Evolutionary conservation across 2,797 vertebrate genomes (phyloP), one percentile per base, ranked within the genome.

Genomic region (Rallus crepitans): DNA sequence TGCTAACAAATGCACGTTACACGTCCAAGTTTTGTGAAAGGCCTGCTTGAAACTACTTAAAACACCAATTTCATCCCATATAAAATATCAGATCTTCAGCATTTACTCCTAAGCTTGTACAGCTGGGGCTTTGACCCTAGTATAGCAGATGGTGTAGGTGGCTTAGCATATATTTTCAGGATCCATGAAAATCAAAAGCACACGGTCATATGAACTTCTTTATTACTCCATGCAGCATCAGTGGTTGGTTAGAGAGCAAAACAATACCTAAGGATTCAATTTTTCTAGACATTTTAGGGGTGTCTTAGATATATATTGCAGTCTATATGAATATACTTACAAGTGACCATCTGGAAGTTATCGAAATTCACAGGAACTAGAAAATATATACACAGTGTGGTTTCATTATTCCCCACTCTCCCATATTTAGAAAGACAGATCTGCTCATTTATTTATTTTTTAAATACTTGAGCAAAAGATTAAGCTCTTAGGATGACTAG

Each of bases 311-410:
- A 81, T 14, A 37, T 48, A 42, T 37, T 60, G 48, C 8, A 35
- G 16, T 82, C n/a, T 85, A 15, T 39, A 82, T 65, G 31, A 84
- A 89, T 60, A 59, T 31, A 68, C 61, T 90, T 86, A 90, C 17
- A 93, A 93, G 37, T 48, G 70, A 89, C 90, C 94, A 96, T 96
- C 95, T 97, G 93, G 93, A 97, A 97, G 95, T 94, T 80, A 97
- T 93, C 57, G 89, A 88, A 50, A 90, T 73, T 91, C 69, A 77
- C 79, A 85, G 93, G 71, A 95, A 96, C 69, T 79, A 84, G 52
- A 92, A 95, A 94, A 94, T 84, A 90, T 42, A 90, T 76, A 94
- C 77, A 89, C 70, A 90, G 56, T 45, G 23, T 70, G 66, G 63
- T 95, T 93, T 94, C 66, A 23, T 82, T 95, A 91, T 63, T 95